Evolutionary conservation across 2,113 vertebrate genomes (phyloP).

Genomic region (Hucho hucho): DNA sequence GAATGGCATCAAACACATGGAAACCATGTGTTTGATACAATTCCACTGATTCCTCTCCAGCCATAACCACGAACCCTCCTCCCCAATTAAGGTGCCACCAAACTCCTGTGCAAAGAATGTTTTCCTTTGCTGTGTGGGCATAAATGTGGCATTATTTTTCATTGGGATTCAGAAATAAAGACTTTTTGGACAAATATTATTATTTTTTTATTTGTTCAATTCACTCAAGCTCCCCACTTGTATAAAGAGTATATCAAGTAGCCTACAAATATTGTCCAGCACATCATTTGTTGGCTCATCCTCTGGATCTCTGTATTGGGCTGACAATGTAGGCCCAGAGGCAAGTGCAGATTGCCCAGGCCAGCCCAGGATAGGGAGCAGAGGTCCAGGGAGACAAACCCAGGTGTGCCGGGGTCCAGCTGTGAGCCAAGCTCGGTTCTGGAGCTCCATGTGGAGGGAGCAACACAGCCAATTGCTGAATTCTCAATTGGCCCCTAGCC

Average conservation of each 20-base stretch:
- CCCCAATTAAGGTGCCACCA: too few species aligned
- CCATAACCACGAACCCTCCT: too few species aligned
- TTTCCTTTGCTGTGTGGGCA: slow-evolving; percentile 14
- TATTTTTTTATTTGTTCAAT: neutral
- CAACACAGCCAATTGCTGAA: neutral
- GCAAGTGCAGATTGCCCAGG: neutral
- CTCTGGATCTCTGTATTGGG: neutral
- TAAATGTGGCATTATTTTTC: slow-evolving; percentile 16
- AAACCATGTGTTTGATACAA: too few species aligned
- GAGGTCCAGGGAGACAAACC: neutral
- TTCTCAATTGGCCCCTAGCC: neutral
- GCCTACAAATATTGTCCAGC: neutral
- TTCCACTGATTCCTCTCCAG: too few species aligned
- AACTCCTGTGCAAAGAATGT: too few species aligned
- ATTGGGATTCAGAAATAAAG: slow-evolving; percentile 15
- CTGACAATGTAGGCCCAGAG: neutral
- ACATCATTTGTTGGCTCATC: neutral
- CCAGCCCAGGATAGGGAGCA: neutral
- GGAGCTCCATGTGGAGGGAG: neutral
- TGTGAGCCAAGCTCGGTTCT: neutral
- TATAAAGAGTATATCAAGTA: neutral
- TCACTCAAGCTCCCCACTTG: neutral
- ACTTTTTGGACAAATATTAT: slow-evolving; percentile 8
- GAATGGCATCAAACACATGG: too few species aligned
- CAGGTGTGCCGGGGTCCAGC: neutral